Evolutionary conservation across 2,888 invertebrate species (phyloP).

Genomic region (Leptinotarsa tumamoca): DNA sequence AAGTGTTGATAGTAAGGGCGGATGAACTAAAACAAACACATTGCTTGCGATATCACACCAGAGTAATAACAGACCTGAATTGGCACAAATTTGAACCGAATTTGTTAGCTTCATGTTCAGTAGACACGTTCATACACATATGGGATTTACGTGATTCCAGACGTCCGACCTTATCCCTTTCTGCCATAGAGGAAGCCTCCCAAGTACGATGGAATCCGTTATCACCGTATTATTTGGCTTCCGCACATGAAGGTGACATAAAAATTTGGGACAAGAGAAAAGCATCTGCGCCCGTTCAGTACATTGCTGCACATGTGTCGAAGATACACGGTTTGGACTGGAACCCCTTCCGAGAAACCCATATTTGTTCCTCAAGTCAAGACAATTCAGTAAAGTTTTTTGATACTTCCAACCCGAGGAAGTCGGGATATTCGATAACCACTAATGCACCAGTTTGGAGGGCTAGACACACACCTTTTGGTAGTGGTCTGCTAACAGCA

Average conservation of each 20-base stretch:
- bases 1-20: slow-evolving; percentile 84
- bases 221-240: slow-evolving; percentile 86
- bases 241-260: slow-evolving; percentile 95
- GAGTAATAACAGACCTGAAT: slow-evolving; percentile 90
- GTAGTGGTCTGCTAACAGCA: slow-evolving; percentile 90
- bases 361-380: slow-evolving; percentile 92
- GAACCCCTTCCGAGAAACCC: slow-evolving; percentile 88
- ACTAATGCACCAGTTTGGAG: slow-evolving; percentile 93
- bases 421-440: slow-evolving; percentile 86
- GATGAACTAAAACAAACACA: slow-evolving; percentile 76
- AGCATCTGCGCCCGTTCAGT: slow-evolving; percentile 87
- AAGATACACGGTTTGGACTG: slow-evolving; percentile 95
- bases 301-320: slow-evolving; percentile 91
- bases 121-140: slow-evolving; percentile 92
- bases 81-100: slow-evolving; percentile 87
- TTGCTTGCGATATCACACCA: slow-evolving; percentile 83
- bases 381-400: slow-evolving; percentile 96
- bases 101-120: slow-evolving; percentile 88
- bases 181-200: slow-evolving; percentile 92
- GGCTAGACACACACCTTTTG: slow-evolving; percentile 84
- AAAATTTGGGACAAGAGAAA: slow-evolving; percentile 96
- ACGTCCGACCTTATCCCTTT: slow-evolving; percentile 85
- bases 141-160: slow-evolving; percentile 93
- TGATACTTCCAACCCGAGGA: slow-evolving; percentile 86
- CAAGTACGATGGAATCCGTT: slow-evolving; percentile 95